Conservation (phyloP, 2,888 invertebrate genomes). For the Aricia artaxerxes region DNA sequence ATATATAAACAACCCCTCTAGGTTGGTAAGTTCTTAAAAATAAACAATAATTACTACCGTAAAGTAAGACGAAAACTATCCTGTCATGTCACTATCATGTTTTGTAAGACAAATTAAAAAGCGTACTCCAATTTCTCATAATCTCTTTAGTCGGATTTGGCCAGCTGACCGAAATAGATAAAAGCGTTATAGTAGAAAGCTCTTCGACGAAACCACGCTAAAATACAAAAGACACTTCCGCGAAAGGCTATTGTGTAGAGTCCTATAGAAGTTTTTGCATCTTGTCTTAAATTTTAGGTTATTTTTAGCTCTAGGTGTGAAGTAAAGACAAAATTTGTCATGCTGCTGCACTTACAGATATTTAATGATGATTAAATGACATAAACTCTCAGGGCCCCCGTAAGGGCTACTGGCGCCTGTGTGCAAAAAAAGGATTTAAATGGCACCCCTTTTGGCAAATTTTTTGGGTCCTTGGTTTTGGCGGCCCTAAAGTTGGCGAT, state of each 20-base stretch:
- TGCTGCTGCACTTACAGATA: no score
- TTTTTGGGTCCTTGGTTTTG: no score
- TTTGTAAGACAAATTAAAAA: background rate
- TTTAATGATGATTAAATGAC: background rate
- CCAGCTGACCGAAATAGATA: slow-evolving; percentile 24
- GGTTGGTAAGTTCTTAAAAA: no score
- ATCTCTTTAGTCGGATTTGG: background rate
- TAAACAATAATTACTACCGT: no score
- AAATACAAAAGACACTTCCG: background rate
- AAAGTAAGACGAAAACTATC: background rate
- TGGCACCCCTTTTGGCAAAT: no score
- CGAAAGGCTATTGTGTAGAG: background rate
- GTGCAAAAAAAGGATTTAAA: no score
- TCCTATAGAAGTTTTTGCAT: slow-evolving; percentile 16
- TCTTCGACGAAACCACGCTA: slow-evolving; percentile 18
- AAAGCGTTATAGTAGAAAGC: slow-evolving; percentile 29
- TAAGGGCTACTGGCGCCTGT: no score
- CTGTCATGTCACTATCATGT: background rate
- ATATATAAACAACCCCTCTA: no score
- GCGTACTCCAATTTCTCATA: background rate
- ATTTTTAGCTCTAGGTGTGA: background rate
- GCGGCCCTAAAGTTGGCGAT: no score
- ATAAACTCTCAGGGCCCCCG: background rate
- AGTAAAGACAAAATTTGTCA: background rate
- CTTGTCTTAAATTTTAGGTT: slow-evolving; percentile 15